phyloP scores from a whole-genome alignment of 1,140 invertebrate genomes.

The Phymorhynchus buccinoides region DNA sequence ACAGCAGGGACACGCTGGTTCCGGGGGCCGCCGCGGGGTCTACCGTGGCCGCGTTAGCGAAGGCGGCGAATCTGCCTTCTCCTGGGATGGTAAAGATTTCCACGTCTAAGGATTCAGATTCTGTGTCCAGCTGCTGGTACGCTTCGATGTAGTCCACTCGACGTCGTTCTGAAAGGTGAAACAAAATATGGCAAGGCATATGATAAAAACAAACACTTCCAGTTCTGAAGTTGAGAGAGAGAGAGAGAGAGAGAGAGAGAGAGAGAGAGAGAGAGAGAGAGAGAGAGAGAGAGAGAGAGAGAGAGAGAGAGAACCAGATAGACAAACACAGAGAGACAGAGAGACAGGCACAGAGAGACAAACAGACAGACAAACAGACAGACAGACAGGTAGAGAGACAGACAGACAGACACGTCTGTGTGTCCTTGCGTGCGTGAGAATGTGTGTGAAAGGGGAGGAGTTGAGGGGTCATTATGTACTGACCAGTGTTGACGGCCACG shows the following conservation, averaged over 20 bases:
- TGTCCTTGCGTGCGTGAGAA: background rate
- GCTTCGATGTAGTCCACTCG: conserved; percentile 67
- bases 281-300: no score
- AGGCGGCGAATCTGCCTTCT: conserved; percentile 68
- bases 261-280: no score
- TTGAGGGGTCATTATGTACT: background rate
- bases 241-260: no score
- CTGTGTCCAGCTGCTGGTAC: conserved; percentile 63
- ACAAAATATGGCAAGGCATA: background rate
- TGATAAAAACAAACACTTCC: no score
- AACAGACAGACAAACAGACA: no score
- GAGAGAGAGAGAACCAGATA: no score
- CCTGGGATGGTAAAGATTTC: conserved; percentile 67
- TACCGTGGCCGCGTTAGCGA: conserved; percentile 56
- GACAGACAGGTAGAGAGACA: no score
- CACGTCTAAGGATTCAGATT: conserved; percentile 65
- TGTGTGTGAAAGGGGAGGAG: background rate
- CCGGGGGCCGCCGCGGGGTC: conserved; percentile 1
- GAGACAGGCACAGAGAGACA: background rate
- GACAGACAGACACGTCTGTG: no score
- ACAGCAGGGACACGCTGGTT: conserved; percentile 58
- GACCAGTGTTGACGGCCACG: conserved; percentile 54
- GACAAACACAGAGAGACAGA: background rate
- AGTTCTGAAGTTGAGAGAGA: no score
- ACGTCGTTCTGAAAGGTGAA: conserved; percentile 35